Evolutionary conservation across 2,888 invertebrate species (phyloP).

Genomic region (Volucella bombylans): DNA sequence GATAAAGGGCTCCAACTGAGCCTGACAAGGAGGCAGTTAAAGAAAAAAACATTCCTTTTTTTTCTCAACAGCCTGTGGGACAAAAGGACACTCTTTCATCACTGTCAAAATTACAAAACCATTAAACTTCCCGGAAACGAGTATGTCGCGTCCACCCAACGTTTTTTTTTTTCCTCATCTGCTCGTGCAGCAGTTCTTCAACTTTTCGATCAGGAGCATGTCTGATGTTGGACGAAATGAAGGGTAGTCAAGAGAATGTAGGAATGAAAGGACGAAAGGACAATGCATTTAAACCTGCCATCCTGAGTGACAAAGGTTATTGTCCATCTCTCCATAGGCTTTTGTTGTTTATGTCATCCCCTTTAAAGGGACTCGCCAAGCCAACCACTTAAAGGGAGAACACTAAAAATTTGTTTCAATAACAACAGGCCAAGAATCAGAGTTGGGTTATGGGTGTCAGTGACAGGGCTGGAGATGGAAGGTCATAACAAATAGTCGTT

Average conservation of each 20-base stretch:
- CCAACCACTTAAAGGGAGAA: background rate
- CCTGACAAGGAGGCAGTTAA: background rate
- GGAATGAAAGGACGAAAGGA: slow-evolving; percentile 2
- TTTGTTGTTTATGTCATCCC: background rate
- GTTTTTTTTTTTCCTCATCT: background rate
- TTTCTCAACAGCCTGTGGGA: slow-evolving; percentile 11
- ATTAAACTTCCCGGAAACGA: slow-evolving; percentile 41
- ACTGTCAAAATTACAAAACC: slow-evolving; percentile 59
- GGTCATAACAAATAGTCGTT: slow-evolving; percentile 38
- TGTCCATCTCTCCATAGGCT: slow-evolving; percentile 23
- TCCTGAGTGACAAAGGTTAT: slow-evolving; percentile 36
- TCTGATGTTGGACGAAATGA: slow-evolving; percentile 8
- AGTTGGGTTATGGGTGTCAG: too few species aligned
- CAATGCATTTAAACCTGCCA: slow-evolving; percentile 36
- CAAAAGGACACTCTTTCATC: slow-evolving; percentile 53
- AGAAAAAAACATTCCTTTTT: background rate
- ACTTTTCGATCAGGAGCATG: slow-evolving; percentile 37
- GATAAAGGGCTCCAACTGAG: slow-evolving; percentile 26
- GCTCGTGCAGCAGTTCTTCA: slow-evolving; percentile 14
- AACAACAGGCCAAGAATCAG: slow-evolving; percentile 17
- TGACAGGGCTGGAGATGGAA: too few species aligned
- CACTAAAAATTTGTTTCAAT: slow-evolving; percentile 31
- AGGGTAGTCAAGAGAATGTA: background rate
- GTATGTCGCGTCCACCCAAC: background rate
- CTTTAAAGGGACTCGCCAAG: slow-evolving; percentile 25